Base-by-base conservation (phyloP, 2,888 invertebrate species). In the Pristionchus maxplancki region DNA sequence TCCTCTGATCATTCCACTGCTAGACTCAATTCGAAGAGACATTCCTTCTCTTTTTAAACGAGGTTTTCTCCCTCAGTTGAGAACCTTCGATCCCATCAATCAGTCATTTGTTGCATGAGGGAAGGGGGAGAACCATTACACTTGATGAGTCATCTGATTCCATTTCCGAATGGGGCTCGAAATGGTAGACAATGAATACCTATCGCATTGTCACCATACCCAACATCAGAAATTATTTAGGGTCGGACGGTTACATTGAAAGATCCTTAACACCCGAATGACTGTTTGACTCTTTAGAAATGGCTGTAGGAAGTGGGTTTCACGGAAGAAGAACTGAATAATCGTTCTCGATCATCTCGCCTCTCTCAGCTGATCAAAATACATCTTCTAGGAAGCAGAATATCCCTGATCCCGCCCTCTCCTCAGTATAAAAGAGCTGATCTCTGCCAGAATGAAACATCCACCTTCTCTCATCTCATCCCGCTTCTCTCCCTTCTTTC, bases 361-460 rank as follows among this genome's bases (percentile, higher is more conserved):
- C 44, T 44, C 44, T 5, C 28, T 11, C 40, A 71, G 71, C 78
- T 78, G 78, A 78, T 78, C 78, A 78, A 44, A 78, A 44, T 48
- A 44, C 40, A 40, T 44, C 28, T 78, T 78, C 78, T 4, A 9
- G 28, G 78, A 78, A 78, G 13, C 9, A 37, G 44, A 78, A 48
- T 28, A 44, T 24, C 40, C 44, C 3, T 31, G 31, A 34, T 28
- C 28, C 78, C 78, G 78, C 78, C 78, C 44, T 44, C 44, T 78
- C 15, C n/a, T 48, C 78, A 71, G 78, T 78, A 78, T 78, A 78
- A 78, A 78, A 74, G 44, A n/a, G 28, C 78, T n/a, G 40, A 40
- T 31, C n/a, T 48, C 48, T 24, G 24, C 24, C 28, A 48, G 78
- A 78, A 20, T 78, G n/a, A 48, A 48, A 13, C 78, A 78, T 78